Evolutionary conservation across 2,113 vertebrate species (phyloP).

Genomic region (Nannobrachium achirus): DNA sequence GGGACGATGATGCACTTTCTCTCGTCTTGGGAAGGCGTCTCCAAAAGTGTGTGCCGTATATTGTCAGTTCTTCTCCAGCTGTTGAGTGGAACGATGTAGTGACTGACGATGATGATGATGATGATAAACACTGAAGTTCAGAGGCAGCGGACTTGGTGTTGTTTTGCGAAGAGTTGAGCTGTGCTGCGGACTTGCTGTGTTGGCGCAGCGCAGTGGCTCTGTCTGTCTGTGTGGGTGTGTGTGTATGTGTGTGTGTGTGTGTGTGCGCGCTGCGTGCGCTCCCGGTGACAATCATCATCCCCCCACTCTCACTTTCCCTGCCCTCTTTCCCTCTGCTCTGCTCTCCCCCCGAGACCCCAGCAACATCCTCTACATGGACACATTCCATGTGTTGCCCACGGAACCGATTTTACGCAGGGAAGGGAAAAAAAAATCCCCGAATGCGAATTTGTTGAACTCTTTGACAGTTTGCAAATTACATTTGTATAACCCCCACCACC

Average conservation of each 20-base stretch:
- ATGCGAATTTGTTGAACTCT: no score
- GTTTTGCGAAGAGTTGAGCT: slow-evolving; percentile 31
- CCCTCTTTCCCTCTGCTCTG: slow-evolving; percentile 38
- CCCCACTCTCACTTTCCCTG: slow-evolving; percentile 28
- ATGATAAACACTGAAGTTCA: neutral
- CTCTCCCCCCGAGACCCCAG: slow-evolving; percentile 23
- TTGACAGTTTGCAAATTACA: no score
- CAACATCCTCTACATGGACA: slow-evolving; percentile 39
- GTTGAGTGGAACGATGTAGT: no score
- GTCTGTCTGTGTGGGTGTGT: slow-evolving; percentile 35
- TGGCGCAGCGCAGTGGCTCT: slow-evolving; percentile 50
- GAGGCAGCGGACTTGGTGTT: slow-evolving; percentile 21
- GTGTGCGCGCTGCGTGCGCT: neutral
- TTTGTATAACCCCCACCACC: no score
- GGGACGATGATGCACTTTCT: slow-evolving; percentile 50
- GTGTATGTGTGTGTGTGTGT: slow-evolving; percentile 5
- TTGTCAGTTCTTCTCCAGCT: slow-evolving; percentile 45
- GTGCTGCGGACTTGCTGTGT: slow-evolving; percentile 52
- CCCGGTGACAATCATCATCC: neutral
- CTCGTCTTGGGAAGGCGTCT: slow-evolving; percentile 3
- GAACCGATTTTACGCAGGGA: no score
- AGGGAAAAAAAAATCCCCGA: no score
- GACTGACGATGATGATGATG: neutral
- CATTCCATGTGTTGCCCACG: neutral
- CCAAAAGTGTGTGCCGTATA: neutral